These are phyloP conservation scores for Alloscopus bannaensis DNA, from an alignment of 2,888 invertebrate genomes.

Conservation along the genomic window DNA sequence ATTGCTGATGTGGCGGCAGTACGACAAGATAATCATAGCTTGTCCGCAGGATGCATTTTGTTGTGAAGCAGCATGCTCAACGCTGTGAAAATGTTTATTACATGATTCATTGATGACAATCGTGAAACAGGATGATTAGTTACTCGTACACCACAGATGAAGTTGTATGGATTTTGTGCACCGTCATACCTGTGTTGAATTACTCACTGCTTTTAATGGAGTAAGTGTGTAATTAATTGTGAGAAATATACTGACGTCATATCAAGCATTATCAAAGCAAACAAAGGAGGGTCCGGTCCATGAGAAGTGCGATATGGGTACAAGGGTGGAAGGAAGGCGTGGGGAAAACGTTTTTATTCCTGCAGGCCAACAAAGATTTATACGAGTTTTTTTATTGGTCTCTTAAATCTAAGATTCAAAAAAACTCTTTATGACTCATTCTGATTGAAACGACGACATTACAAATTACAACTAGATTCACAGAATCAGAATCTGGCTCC, in stretches of 20 bases:
- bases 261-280: constrained; percentile 32
- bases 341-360: no score
- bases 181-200: constrained; percentile 6
- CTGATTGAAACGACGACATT: no score
- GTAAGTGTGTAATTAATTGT: constrained; percentile 39
- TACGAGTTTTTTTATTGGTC: no score
- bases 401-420: no score
- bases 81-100: background rate
- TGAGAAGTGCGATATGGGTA: no score
- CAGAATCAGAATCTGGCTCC: no score
- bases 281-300: constrained; percentile 51
- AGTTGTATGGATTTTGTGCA: background rate
- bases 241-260: constrained; percentile 41
- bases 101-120: constrained; percentile 29
- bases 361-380: no score
- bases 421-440: no score
- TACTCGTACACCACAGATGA: background rate
- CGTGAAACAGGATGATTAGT: background rate
- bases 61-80: constrained; percentile 14
- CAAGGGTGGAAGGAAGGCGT: no score
- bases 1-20: constrained; percentile 45
- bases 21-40: constrained; percentile 60
- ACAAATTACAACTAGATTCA: no score
- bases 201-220: constrained; percentile 44
- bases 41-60: constrained; percentile 23